Base-by-base conservation (phyloP, 2,113 vertebrate genomes). In the Corythoichthys intestinalis region DNA sequence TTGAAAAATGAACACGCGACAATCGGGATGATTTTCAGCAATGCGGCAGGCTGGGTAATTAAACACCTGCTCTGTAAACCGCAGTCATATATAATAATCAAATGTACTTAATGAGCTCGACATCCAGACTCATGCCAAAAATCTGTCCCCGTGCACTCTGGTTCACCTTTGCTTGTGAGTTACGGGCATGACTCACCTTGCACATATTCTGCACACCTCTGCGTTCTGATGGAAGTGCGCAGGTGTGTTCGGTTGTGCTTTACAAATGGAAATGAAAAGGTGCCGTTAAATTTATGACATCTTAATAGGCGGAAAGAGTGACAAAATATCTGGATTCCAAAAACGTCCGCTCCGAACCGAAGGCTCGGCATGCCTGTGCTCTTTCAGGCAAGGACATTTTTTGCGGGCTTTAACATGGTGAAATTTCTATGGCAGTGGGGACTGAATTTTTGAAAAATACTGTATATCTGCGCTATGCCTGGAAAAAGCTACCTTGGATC, bases 111-210 rank as follows among this genome's bases (percentile, higher is more conserved):
- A 57, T 20, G 6, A 35, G 13, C 15, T 47, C 9, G 6, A 47
- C 67, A 14, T 2, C 9, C 37, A 17, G 41, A 62, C 56, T 44
- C 35, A 3, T 41, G 59, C 70, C 71, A 68, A 68, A 65, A 72
- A 71, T 3, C 72, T 70, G 54, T 65, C 69, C 46, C 20, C 5
- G 0, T 84, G 82, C 72, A 79, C 82, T 79, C 72, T 9, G 65
- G 39, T 80, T 86, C 74, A 82, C 70, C 77, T 78, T 57, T 62
- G 38, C 1, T 17, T 9, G 15, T 77, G 72, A 83, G 58, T 66
- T 69, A 74, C 50, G 28, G 63, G 54, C 52, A 63, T 69, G 72
- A 77, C 70, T 84, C 69, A 72, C 63, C 67, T 80, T 71, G 67
- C 65, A 77, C n/a, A 8, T 58, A 68, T 48, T 66, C 61, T 65